phyloP scores from a whole-genome alignment of 2,797 vertebrate species.

The Carcharodon carcharias region DNA sequence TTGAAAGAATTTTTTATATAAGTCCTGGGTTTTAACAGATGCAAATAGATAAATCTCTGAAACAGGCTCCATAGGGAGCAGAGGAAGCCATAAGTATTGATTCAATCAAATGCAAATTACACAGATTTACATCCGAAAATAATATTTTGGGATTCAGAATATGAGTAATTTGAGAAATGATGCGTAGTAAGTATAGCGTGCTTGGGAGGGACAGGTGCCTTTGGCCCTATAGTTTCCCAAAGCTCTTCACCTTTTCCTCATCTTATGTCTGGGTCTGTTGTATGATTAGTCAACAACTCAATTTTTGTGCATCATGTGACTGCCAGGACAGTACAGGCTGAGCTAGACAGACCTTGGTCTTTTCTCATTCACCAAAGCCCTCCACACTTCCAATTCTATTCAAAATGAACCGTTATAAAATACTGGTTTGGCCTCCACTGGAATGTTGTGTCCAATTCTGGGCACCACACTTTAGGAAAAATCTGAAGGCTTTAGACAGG shows the following conservation, averaged over 20 bases:
- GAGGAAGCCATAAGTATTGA: background rate
- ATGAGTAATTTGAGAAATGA: background rate
- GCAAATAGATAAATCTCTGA: background rate
- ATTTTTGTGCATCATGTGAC: background rate
- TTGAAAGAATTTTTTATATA: background rate
- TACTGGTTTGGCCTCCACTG: too few species aligned
- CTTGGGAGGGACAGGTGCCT: background rate
- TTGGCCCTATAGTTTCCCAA: background rate
- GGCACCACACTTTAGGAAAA: background rate
- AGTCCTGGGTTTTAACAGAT: background rate
- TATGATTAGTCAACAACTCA: background rate
- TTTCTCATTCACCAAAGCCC: background rate
- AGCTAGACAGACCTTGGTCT: background rate
- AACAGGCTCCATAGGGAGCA: background rate
- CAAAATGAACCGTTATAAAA: background rate
- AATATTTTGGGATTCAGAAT: background rate
- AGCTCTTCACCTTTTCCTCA: background rate
- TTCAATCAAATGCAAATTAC: slow-evolving; percentile 1
- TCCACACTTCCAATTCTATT: background rate
- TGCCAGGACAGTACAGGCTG: background rate
- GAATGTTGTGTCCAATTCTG: background rate
- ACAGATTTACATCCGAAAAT: background rate
- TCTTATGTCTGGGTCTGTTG: background rate
- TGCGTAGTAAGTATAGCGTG: background rate
- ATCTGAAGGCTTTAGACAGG: background rate